Evolutionary conservation across 64 coral and sea anemone genomes (phyloP), one percentile per base, ranked within the genome.

Genomic region (Actinia tenebrosa): DNA sequence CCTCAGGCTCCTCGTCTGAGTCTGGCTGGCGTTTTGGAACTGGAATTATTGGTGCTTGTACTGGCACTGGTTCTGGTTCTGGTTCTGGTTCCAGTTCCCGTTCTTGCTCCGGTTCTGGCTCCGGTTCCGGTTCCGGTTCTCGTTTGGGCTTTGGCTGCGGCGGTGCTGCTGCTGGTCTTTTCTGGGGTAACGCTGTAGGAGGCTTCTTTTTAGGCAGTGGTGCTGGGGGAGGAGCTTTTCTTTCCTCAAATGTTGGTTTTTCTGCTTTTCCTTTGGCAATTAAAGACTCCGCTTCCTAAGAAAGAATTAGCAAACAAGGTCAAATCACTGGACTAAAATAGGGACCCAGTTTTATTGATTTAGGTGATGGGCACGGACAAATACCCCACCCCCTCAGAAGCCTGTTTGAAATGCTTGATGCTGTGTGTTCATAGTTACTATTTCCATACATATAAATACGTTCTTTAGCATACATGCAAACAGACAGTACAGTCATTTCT

Each of bases 251-350:
- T 45, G 62, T 75, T 3, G 69, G 91, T 85, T 96, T 92, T 78
- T 94, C 83, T 45, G 84, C 87, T 64, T 94, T 94, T 25, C 95
- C 95, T 87, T 89, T 83, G 14, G 82, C 66, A 85, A 98, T 98
- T 17, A 98, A 52, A 2, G 84, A 18, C 60, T 94, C 87, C 16
- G 95, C 95, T 90, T 98, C 95, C 95, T 98, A 59, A 19, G 59
- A 84, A 88, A 50, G 47, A 5, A 8, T 50, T 50, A 50, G 3
- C 47, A 50, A 50, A 50, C 47, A 50, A 50, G 47, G 47, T 50
- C 47, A 50, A 50, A 50, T 50, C 47, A 50, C 47, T 50, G 47
- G 47, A 5, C 47, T 8, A 50, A 50, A 50, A 50, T 50, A 50
- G 47, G 47, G 47, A 61, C 13, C 59, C 30, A 37, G 30, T 37